phyloP scores from a whole-genome alignment of 64 coral and sea anemone genomes.

The Montipora capricornis region DNA sequence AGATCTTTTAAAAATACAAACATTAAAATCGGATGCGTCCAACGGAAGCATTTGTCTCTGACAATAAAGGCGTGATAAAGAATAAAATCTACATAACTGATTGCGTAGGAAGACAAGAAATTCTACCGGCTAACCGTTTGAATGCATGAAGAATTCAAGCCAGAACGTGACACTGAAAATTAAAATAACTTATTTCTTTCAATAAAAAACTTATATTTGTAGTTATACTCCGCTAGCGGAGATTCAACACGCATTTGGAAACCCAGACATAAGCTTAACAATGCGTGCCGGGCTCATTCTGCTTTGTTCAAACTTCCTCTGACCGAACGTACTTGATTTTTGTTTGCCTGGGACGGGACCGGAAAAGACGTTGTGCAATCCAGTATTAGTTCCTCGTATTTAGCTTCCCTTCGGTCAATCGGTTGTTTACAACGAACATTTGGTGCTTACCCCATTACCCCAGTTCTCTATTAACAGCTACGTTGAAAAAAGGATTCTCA shows the following conservation, averaged over 20 bases:
- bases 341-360: not conserved
- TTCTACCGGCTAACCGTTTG: not conserved
- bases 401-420: not conserved
- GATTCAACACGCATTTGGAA: not conserved
- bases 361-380: not conserved
- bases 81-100: not conserved
- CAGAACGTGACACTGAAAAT: not conserved
- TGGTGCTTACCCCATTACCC: not conserved
- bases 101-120: not conserved
- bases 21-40: not conserved
- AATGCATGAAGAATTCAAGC: not conserved
- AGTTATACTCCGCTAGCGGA: not conserved
- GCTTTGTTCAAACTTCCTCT: not conserved
- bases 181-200: not conserved
- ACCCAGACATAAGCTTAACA: too few species aligned
- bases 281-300: not conserved
- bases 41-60: not conserved
- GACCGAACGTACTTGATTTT: not conserved
- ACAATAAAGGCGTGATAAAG: not conserved
- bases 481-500: not conserved
- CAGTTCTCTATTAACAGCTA: not conserved
- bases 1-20: too few species aligned
- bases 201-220: not conserved
- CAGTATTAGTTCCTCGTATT: not conserved
- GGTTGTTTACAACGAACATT: not conserved